Conservation (phyloP, 2,113 vertebrate genomes). For the human (Homo sapiens) region DNA sequence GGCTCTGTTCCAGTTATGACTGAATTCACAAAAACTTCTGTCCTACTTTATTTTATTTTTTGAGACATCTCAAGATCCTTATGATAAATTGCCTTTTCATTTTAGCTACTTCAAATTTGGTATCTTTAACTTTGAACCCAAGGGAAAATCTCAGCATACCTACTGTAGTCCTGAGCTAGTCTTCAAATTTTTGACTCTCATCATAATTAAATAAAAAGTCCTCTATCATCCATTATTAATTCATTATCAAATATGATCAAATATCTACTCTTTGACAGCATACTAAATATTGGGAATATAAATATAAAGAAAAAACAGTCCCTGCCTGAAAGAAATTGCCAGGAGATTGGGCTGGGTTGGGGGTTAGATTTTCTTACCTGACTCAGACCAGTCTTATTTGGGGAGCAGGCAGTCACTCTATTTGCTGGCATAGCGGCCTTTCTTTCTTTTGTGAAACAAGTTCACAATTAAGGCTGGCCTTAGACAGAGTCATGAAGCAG, state of each 20-base stretch:
- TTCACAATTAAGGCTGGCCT: background rate
- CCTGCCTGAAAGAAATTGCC: background rate
- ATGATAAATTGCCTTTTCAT: background rate
- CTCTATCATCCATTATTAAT: background rate
- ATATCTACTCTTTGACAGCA: background rate
- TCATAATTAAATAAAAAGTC: background rate
- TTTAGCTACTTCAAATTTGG: background rate
- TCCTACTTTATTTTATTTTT: background rate
- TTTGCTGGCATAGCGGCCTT: background rate
- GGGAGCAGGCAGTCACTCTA: background rate
- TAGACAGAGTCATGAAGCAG: background rate
- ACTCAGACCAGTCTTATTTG: background rate
- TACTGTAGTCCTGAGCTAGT: background rate
- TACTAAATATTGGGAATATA: background rate
- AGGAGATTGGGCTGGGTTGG: background rate
- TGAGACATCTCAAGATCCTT: background rate
- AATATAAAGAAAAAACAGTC: background rate
- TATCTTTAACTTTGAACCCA: background rate
- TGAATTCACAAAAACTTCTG: background rate
- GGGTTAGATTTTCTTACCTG: background rate
- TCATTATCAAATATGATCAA: background rate
- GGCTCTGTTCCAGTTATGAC: background rate
- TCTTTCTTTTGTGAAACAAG: background rate
- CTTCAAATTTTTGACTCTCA: background rate
- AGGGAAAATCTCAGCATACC: background rate